A percentile compares a stretch with the other conserved stretches of the same genome.
Evolutionary conservation across 1,140 invertebrate genomes (phyloP).

Genomic region (Camponotus vicinus): DNA sequence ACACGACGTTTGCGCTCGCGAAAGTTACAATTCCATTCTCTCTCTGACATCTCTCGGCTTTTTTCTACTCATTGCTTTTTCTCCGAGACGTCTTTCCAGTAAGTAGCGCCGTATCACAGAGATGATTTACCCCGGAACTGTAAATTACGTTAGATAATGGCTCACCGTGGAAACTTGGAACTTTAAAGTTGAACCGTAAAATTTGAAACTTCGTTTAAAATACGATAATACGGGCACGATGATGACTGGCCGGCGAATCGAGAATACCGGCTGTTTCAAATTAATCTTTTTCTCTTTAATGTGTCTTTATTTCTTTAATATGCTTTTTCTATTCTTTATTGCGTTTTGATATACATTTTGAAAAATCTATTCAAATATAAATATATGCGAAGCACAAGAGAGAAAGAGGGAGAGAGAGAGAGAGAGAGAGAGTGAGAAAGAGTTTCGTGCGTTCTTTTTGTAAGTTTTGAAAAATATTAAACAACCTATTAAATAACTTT

Average conservation of each 20-base stretch:
- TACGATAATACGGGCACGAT: constrained; percentile 34
- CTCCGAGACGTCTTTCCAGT: not conserved
- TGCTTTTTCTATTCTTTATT: not conserved
- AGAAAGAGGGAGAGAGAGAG: not conserved
- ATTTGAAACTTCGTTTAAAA: constrained; percentile 60
- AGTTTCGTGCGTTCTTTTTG: not conserved
- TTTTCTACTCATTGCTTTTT: constrained; percentile 44
- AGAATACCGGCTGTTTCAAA: constrained; percentile 27
- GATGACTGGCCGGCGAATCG: constrained; percentile 12
- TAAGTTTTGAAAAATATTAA: not conserved
- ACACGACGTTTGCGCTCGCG: not conserved
- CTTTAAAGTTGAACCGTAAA: constrained; percentile 49
- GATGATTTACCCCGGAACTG: constrained; percentile 61
- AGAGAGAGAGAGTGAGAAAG: not conserved
- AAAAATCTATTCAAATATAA: not conserved
- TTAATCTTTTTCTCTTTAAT: constrained; percentile 35
- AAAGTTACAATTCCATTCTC: constrained; percentile 35
- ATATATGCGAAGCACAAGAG: not conserved
- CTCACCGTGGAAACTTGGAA: constrained; percentile 38
- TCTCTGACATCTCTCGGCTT: not conserved
- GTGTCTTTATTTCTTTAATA: not conserved
- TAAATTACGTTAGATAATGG: constrained; percentile 62
- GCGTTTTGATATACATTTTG: not conserved
- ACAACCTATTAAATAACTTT: not conserved
- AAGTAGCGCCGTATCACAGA: constrained; percentile 42